Evolutionary conservation across 2,888 invertebrate species (phyloP), one percentile per base, ranked within the genome.

Genomic region (Microplitis manilae): DNA sequence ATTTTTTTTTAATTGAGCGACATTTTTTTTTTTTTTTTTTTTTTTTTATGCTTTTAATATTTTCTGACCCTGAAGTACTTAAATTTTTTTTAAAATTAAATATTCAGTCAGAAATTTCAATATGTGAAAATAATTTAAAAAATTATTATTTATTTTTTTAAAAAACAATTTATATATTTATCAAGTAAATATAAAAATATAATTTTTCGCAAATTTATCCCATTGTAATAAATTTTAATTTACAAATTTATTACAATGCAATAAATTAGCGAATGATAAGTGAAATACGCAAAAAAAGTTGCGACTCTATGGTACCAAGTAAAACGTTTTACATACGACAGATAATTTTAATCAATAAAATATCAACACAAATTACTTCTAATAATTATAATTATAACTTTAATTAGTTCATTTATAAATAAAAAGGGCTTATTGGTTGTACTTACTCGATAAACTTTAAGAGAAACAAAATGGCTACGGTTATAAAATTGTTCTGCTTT

Each of bases 381-480:
- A 50, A 50, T 13, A 13, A 13, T 50, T 50, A 4, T 50, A 50
- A 13, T 50, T 1, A 50, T 50, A 4, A 8, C 4, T 50, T 50
- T 13, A 13, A 50, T 13, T 50, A 50, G 9, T 50, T 9, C 13
- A 50, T 50, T 15, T 40, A 41, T 68, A 40, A 17, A 68, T 15
- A 68, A 41, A 68, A 68, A 40, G 17, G 40, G 15, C 17, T 9
- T 61, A 38, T 72, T 87, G 83, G 84, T 80, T 83, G 83, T 85
- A 88, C 88, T 89, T 89, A 89, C 89, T 89, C 87, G 83, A 85
- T 88, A 85, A 84, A 86, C 84, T 86, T 84, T 84, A 82, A 80
- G 85, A 79, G 87, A 86, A 88, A 88, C 89, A 89, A 89, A 88
- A 89, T 89, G 89, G 89, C 88, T 83, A 88, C 88, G 87, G 83